Percentiles rank a stretch among this genome's conserved stretches.
These are phyloP conservation scores for Turritopsis rubra DNA, from an alignment of 30 jellyfish, hydroid and myxozoan species.

Conservation along the genomic window DNA sequence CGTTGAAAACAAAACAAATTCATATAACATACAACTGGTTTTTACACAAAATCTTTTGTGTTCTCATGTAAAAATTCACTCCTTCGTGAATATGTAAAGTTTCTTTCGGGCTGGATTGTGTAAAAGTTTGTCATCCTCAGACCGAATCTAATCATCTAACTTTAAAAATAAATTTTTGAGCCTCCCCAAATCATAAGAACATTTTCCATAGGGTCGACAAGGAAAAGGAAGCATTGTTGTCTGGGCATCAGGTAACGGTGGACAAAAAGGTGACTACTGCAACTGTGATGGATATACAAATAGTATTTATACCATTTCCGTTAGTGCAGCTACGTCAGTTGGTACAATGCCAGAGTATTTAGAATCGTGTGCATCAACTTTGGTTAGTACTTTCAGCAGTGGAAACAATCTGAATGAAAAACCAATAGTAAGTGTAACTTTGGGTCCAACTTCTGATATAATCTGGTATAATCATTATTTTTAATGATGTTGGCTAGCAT, in stretches of 20 bases:
- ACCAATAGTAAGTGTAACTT: slow-evolving; percentile 52
- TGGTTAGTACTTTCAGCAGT: slow-evolving; percentile 77
- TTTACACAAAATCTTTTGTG: too few species aligned
- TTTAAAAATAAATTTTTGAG: too few species aligned
- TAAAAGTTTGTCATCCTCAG: too few species aligned
- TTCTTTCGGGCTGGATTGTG: too few species aligned
- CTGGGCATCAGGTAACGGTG: slow-evolving; percentile 99
- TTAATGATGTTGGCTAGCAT: too few species aligned
- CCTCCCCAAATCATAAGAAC: not conserved
- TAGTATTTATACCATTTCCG: slow-evolving; percentile 94
- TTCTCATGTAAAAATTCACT: too few species aligned
- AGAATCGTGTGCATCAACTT: slow-evolving; percentile 87
- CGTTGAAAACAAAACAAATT: too few species aligned
- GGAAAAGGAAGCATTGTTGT: slow-evolving; percentile 94
- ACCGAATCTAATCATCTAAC: too few species aligned
- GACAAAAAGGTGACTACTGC: slow-evolving; percentile 66
- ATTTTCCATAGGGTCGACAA: slow-evolving; percentile 70
- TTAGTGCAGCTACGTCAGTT: slow-evolving; percentile 75
- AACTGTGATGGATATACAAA: slow-evolving; percentile 98
- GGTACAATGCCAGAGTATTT: slow-evolving; percentile 86
- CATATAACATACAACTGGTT: too few species aligned
- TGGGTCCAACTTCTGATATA: not conserved
- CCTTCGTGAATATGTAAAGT: too few species aligned
- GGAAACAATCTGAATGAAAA: slow-evolving; percentile 48
- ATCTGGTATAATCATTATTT: too few species aligned